These are phyloP conservation scores for Chanos chanos DNA, from an alignment of 2,797 vertebrate species.

Conservation along the genomic window DNA sequence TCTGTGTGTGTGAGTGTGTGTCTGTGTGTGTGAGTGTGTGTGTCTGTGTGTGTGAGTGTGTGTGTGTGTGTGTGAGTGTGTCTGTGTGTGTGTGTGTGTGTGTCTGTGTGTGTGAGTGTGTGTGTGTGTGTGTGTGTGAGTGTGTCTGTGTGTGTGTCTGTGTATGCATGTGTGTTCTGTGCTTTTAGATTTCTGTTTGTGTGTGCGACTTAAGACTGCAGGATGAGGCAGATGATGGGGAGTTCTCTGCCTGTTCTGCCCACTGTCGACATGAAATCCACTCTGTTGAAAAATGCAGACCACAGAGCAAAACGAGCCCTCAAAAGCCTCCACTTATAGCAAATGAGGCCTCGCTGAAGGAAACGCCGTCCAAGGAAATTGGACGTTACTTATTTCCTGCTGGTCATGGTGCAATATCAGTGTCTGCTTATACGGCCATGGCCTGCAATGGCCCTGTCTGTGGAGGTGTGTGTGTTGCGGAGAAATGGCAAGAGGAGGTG, in stretches of 20 bases:
- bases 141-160: neutral
- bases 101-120: too few species aligned
- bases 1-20: neutral
- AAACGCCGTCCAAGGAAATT: neutral
- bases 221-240: neutral
- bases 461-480: neutral
- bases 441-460: conserved; percentile 6
- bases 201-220: neutral
- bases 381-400: neutral
- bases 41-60: conserved; percentile 2
- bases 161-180: neutral
- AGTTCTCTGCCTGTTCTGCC: neutral
- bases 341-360: neutral
- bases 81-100: conserved; percentile 14
- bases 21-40: conserved; percentile 14
- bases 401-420: neutral
- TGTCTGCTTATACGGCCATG: conserved; percentile 2
- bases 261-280: neutral
- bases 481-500: too few species aligned
- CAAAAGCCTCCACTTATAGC: neutral
- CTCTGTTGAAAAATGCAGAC: conserved; percentile 28
- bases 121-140: neutral
- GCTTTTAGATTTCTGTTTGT: neutral
- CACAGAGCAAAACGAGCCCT: conserved; percentile 6
- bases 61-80: neutral